Evolutionary conservation across 2,113 vertebrate genomes (phyloP).

Genomic region (Ptychochromis oligacanthus): DNA sequence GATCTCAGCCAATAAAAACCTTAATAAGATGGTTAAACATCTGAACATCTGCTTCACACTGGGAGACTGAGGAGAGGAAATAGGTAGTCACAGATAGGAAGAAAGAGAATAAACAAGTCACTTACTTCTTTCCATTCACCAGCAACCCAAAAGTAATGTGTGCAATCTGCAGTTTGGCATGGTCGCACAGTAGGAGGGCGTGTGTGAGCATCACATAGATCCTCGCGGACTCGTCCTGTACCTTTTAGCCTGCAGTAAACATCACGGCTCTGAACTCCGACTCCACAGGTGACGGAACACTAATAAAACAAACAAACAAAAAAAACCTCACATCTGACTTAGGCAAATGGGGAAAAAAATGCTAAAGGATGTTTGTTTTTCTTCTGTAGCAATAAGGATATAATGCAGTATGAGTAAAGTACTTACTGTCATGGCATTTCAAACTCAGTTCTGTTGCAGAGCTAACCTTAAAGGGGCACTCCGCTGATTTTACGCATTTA

Average conservation of each 20-base stretch:
- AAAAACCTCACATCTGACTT: neutral
- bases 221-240: constrained; percentile 77
- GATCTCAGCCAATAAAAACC: constrained; percentile 54
- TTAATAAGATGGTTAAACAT: constrained; percentile 47
- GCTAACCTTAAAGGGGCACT: neutral
- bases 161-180: constrained; percentile 81
- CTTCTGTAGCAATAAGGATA: neutral
- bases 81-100: neutral
- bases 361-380: neutral
- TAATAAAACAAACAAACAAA: constrained; percentile 56
- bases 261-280: constrained; percentile 84
- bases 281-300: constrained; percentile 91
- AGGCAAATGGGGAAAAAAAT: neutral
- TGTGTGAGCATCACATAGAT: constrained; percentile 67
- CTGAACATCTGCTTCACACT: constrained; percentile 34
- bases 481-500: neutral
- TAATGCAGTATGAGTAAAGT: neutral
- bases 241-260: constrained; percentile 86
- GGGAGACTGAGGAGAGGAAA: neutral
- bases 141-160: constrained; percentile 79
- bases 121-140: constrained; percentile 86
- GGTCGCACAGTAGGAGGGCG: constrained; percentile 69
- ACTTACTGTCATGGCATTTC: neutral
- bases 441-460: neutral
- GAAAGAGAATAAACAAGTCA: neutral